Percentiles rank a stretch among this genome's conserved stretches.
These are phyloP conservation scores for Lophius piscatorius DNA, from an alignment of 2,113 vertebrate species.

Conservation along the genomic window DNA sequence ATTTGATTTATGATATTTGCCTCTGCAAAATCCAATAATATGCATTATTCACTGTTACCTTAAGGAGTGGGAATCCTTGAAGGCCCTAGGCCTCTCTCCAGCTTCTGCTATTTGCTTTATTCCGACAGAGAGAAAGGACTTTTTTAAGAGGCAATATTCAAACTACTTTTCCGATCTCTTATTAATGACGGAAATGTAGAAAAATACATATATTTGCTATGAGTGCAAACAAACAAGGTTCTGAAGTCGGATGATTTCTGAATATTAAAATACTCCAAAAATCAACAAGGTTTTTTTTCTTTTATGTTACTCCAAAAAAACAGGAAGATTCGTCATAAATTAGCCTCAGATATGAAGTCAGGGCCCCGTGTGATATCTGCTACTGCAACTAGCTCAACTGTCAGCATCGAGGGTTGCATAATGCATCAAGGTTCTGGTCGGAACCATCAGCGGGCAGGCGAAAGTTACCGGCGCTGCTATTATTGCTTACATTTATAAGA, in stretches of 20 bases:
- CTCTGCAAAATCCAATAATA: constrained; percentile 33
- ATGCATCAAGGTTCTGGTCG: no score
- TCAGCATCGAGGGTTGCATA: no score
- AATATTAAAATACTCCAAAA: constrained; percentile 31
- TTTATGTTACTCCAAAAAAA: no score
- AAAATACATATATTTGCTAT: constrained; percentile 27
- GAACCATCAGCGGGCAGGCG: no score
- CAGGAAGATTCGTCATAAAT: no score
- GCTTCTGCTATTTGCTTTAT: constrained; percentile 20
- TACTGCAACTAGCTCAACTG: no score
- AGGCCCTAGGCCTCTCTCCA: constrained; percentile 18
- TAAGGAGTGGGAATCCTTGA: constrained; percentile 28
- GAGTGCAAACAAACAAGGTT: neutral
- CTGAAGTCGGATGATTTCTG: constrained; percentile 5
- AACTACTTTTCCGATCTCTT: constrained; percentile 14
- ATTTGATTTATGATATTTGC: constrained; percentile 28
- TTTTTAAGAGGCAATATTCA: constrained; percentile 29
- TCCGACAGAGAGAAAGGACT: neutral
- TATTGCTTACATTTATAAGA: no score
- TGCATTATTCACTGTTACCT: constrained; percentile 51
- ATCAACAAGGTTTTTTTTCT: no score
- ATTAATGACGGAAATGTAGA: constrained; percentile 30
- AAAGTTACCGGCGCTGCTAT: no score
- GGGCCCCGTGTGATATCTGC: no score
- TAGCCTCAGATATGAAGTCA: no score